Percentiles rank a stretch among this genome's conserved stretches.
Evolutionary conservation across 2,888 invertebrate species (phyloP).

Genomic region (Agrotis exclamationis): DNA sequence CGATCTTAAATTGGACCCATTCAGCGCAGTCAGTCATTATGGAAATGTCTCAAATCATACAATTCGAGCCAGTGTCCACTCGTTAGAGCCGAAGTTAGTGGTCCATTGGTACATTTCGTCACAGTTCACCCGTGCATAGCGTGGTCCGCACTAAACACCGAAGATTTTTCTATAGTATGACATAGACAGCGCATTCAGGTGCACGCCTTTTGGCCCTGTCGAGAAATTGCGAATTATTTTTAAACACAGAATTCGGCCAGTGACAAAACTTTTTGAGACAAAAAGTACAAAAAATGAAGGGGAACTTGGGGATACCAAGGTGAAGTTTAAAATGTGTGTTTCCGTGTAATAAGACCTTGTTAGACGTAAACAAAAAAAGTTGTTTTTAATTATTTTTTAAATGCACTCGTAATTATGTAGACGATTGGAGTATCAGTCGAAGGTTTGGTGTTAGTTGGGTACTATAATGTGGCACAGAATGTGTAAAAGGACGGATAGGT

Average conservation of each 20-base stretch:
- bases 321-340: constrained; percentile 49
- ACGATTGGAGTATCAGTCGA: constrained; percentile 33
- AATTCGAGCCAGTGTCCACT: constrained; percentile 47
- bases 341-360: constrained; percentile 57
- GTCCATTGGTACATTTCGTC: constrained; percentile 62
- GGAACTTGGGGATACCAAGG: constrained; percentile 44
- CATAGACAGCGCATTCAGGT: constrained; percentile 58
- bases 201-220: constrained; percentile 58
- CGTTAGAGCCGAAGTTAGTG: constrained; percentile 43
- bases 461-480: constrained; percentile 76
- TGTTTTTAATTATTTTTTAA: constrained; percentile 44
- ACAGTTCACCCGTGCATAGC: constrained; percentile 67
- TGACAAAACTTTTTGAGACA: constrained; percentile 1
- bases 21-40: constrained; percentile 28
- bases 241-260: constrained; percentile 8
- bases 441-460: constrained; percentile 44
- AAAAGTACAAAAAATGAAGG: constrained; percentile 43
- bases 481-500: constrained; percentile 70
- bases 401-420: constrained; percentile 58
- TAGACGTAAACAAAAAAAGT: constrained; percentile 45
- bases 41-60: constrained; percentile 47
- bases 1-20: constrained; percentile 31
- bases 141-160: constrained; percentile 54
- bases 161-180: constrained; percentile 69
- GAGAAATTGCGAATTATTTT: constrained; percentile 30